Base-by-base conservation (phyloP, 53 echinoderm and acorn worm genomes). In the Henricia sp. region DNA sequence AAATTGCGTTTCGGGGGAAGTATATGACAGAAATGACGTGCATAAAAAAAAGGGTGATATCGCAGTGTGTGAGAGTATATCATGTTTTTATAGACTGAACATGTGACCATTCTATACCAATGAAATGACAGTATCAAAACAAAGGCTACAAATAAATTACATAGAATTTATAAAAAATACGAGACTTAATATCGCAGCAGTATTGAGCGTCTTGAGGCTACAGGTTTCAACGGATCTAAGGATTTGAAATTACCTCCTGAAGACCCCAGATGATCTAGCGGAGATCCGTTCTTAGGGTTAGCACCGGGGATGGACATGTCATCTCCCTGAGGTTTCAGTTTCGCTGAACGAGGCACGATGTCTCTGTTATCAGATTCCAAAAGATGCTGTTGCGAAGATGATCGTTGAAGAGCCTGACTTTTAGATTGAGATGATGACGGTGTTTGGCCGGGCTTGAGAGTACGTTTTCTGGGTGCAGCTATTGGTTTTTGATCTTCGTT, bases 371-470 rank as follows among this genome's bases (percentile, higher is more conserved):
- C 80, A 2, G 27, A 44, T 64, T 32, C 63, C 12, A 80, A 14
- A 13, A 44, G 48, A 21, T 63, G 80, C 50, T 64, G 65, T 4
- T 43, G 62, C 19, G 80, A 64, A 10, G 50, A 60, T 13, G 65
- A 43, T 30, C 63, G 32, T 36, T 64, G 80, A 16, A 80, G 62
- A 48, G 64, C n/a, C 63, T 48, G 80, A 63, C 80, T 80, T 17
- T 43, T 44, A n/a, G 62, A 60, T 4, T 16, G 62, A 16, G 29
- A 29, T 29, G 51, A n/a, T 38, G 70, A 29, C 26, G 19, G 60
- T 13, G 16, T 60, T 32, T 5, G 33, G 77, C 41, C 77, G 2
- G 34, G 27, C 44, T 62, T 39, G 3, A 44, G 46, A 2, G 64
- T 19, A 48, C 80, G 63, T 63, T 37, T 80, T 20, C 80, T 43